phyloP scores from a whole-genome alignment of 2,888 invertebrate genomes.

The Dryocosmus kuriphilus region DNA sequence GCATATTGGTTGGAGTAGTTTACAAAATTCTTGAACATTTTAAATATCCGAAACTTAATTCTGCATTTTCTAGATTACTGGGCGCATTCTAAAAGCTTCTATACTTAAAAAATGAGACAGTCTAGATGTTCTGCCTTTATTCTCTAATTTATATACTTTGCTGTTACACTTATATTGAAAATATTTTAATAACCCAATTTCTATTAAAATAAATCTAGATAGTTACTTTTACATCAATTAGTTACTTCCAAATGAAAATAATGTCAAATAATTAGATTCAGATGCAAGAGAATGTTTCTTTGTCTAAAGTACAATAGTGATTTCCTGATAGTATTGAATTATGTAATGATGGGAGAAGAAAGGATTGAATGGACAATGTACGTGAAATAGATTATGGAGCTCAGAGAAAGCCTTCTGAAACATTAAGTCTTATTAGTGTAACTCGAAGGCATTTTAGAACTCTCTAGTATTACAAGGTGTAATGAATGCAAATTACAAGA shows the following conservation, averaged over 20 bases:
- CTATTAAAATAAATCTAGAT: too few species aligned
- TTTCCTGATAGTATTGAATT: constrained; percentile 3
- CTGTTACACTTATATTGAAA: too few species aligned
- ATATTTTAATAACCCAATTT: too few species aligned
- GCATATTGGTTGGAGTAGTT: too few species aligned
- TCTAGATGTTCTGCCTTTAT: too few species aligned
- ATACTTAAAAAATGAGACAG: too few species aligned
- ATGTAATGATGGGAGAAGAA: constrained; percentile 16
- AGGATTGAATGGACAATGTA: background rate
- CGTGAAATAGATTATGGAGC: constrained; percentile 10
- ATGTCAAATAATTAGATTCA: constrained; percentile 13
- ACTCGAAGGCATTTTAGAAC: constrained; percentile 4
- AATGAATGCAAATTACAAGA: constrained; percentile 26
- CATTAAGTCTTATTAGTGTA: background rate
- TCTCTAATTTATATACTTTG: too few species aligned
- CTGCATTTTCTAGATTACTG: too few species aligned
- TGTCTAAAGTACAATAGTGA: background rate
- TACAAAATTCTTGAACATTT: too few species aligned
- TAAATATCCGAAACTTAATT: too few species aligned
- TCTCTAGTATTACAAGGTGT: constrained; percentile 1
- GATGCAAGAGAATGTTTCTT: constrained; percentile 23
- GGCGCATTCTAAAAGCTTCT: too few species aligned
- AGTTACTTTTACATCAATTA: background rate
- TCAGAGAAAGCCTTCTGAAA: constrained; percentile 18
- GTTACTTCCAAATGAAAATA: background rate